These are phyloP conservation scores for Mormyrus hasselquistii DNA, from an alignment of 2,797 vertebrate species.

Conservation along the genomic window DNA sequence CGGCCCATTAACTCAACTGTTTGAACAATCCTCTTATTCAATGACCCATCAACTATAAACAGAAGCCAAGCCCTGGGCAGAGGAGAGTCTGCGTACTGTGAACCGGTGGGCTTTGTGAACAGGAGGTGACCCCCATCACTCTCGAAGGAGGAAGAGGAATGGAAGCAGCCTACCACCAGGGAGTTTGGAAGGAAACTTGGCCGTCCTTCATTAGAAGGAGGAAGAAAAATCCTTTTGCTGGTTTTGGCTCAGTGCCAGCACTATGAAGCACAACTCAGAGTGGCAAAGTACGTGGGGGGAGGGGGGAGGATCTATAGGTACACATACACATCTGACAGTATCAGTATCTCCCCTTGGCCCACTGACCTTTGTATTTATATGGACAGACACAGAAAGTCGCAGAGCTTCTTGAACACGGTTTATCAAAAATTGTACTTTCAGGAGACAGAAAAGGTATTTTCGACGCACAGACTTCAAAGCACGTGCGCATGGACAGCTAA, in stretches of 20 bases:
- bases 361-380: neutral
- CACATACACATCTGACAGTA: neutral
- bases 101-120: neutral
- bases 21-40: neutral
- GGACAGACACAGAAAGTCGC: neutral
- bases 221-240: neutral
- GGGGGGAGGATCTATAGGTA: neutral
- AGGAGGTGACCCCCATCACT: neutral
- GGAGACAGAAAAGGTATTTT: neutral
- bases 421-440: neutral
- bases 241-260: neutral
- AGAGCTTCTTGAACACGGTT: neutral
- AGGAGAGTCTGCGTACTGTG: neutral
- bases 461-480: neutral
- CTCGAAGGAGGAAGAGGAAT: neutral
- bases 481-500: neutral
- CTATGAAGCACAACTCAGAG: neutral
- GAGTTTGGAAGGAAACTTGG: neutral
- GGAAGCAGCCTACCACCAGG: neutral
- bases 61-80: neutral
- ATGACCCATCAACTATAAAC: neutral
- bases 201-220: neutral
- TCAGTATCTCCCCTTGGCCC: neutral
- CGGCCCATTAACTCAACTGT: neutral
- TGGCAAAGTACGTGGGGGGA: neutral